Conservation (phyloP, 1,140 invertebrate species). For the Lordiphosa clarofinis region DNA sequence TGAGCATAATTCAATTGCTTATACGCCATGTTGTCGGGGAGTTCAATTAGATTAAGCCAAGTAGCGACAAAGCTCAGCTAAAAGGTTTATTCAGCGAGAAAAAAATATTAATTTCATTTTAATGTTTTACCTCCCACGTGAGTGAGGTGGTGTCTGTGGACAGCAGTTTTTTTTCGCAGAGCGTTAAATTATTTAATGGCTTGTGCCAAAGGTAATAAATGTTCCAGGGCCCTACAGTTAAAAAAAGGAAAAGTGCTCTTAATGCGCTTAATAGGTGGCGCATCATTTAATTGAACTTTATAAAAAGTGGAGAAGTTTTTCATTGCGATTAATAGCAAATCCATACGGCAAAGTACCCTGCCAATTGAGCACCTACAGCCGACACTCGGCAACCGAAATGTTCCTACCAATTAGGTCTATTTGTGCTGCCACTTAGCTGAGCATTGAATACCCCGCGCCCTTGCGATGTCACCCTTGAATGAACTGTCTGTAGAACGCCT, state of each 20-base stretch:
- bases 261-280: slow-evolving; percentile 72
- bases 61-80: slow-evolving; percentile 33
- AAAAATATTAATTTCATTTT: slow-evolving; percentile 60
- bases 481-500: slow-evolving; percentile 13
- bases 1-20: slow-evolving; percentile 56
- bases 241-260: slow-evolving; percentile 41
- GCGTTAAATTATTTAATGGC: slow-evolving; percentile 69
- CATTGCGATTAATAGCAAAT: slow-evolving; percentile 63
- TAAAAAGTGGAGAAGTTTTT: slow-evolving; percentile 25
- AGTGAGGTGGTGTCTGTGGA: slow-evolving; percentile 21
- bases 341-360: slow-evolving; percentile 47
- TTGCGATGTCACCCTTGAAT: slow-evolving; percentile 7
- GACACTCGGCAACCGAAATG: slow-evolving; percentile 12
- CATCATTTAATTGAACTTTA: slow-evolving; percentile 70
- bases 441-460: background rate
- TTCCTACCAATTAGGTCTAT: slow-evolving; percentile 21
- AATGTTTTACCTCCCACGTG: slow-evolving; percentile 11
- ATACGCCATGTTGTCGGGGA: slow-evolving; percentile 34
- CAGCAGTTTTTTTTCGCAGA: slow-evolving; percentile 22
- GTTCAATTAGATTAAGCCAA: slow-evolving; percentile 50
- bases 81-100: slow-evolving; percentile 61
- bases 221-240: slow-evolving; percentile 34
- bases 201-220: slow-evolving; percentile 72
- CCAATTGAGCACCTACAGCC: slow-evolving; percentile 43
- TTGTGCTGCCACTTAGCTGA: slow-evolving; percentile 24